These are phyloP conservation scores for Argopecten irradians DNA, from an alignment of 1,140 invertebrate species.

Conservation along the genomic window DNA sequence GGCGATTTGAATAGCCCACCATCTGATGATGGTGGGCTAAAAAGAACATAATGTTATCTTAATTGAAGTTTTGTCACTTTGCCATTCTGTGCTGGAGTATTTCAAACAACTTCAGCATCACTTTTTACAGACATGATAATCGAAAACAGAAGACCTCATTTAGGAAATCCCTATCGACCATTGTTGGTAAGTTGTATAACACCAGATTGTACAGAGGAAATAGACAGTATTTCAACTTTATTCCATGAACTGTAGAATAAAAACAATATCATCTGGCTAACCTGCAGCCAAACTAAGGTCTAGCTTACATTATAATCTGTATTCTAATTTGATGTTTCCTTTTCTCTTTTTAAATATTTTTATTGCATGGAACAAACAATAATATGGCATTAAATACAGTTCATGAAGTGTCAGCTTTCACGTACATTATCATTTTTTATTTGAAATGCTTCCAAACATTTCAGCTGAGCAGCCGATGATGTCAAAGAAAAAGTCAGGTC, in stretches of 20 bases:
- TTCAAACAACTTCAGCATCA: neutral
- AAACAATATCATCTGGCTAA: no score
- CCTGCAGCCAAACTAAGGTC: no score
- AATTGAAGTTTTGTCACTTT: neutral
- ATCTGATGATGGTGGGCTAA: no score
- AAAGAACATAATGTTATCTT: neutral
- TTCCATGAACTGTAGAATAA: neutral
- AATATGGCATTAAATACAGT: neutral
- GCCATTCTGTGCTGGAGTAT: neutral
- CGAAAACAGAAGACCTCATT: neutral
- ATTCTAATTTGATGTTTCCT: neutral
- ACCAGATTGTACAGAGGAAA: neutral
- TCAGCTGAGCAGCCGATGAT: neutral
- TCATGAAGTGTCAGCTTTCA: neutral
- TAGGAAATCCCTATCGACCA: neutral
- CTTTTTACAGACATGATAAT: neutral
- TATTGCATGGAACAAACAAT: neutral
- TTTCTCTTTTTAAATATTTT: neutral
- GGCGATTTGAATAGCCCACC: no score
- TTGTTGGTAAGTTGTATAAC: neutral
- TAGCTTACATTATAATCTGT: neutral
- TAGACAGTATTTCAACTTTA: neutral
- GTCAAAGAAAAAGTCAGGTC: neutral
- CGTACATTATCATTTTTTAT: neutral
- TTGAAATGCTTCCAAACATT: constrained; percentile 16